These are phyloP conservation scores for Schmidtea mediterranea DNA, from an alignment of 1,140 invertebrate genomes.

Conservation along the genomic window DNA sequence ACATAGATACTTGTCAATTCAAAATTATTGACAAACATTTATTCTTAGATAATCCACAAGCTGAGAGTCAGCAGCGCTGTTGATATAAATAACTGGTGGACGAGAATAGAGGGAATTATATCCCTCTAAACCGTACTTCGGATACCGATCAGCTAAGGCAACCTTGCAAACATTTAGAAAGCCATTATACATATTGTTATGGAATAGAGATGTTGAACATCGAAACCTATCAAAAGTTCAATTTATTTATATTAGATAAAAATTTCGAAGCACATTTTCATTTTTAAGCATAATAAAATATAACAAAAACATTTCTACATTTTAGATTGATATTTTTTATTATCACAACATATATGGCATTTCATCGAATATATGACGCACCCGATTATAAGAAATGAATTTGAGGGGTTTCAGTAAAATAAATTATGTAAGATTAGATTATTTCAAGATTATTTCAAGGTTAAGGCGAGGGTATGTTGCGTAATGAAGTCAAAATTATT, in stretches of 20 bases:
- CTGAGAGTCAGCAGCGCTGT: slow-evolving; percentile 40
- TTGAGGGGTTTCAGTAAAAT: too few relatives aligned
- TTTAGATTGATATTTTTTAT: too few relatives aligned
- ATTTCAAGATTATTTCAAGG: too few relatives aligned
- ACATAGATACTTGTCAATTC: not conserved
- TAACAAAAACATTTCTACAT: too few relatives aligned
- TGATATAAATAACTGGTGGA: slow-evolving; percentile 52
- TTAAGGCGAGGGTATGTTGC: too few relatives aligned
- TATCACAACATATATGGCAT: too few relatives aligned
- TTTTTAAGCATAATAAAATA: too few relatives aligned
- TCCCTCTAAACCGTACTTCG: slow-evolving; percentile 48
- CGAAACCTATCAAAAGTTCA: slow-evolving; percentile 25
- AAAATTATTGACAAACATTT: slow-evolving; percentile 30
- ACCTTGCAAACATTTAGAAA: slow-evolving; percentile 45
- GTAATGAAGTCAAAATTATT: too few relatives aligned
- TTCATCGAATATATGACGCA: too few relatives aligned
- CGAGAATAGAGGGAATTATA: slow-evolving; percentile 42
- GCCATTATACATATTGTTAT: slow-evolving; percentile 47
- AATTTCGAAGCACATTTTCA: not conserved
- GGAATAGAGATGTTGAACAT: slow-evolving; percentile 43
- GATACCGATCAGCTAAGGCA: slow-evolving; percentile 49
- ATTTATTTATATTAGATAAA: not conserved
- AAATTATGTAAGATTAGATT: too few relatives aligned
- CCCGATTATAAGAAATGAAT: too few relatives aligned
- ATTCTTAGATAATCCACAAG: slow-evolving; percentile 49